Evolutionary conservation across 2,888 invertebrate genomes (phyloP), one percentile per base, ranked within the genome.

Genomic region (Synanthedon formicaeformis): DNA sequence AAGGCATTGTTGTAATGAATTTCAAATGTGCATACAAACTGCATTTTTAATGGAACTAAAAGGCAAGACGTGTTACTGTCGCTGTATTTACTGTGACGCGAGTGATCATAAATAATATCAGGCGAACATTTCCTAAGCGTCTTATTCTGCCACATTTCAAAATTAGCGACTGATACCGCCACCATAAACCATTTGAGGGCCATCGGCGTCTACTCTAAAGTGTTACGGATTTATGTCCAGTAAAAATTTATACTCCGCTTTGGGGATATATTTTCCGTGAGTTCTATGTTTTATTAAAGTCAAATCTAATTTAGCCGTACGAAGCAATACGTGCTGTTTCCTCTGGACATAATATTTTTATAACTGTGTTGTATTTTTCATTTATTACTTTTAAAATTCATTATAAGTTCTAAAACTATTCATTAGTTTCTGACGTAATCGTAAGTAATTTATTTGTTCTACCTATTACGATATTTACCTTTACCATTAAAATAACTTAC

Each of bases 131-230:
- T 53, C 55, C 54, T 59, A 56, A 60, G 65, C 65, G 61, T 66
- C 71, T 70, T 68, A 70, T 69, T 73, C 68, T 65, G 62, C 70
- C 68, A 70, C 73, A 71, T 73, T 73, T 70, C 68, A 71, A 72
- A 73, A 74, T 73, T 74, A 75, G 68, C 70, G 62, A 62, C 57
- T 65, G 61, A 70, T 69, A 65, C 61, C 59, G 61, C 51, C 27
- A 18, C 49, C 58, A 58, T 66, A 65, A 73, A 68, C 64, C 63
- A 64, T 59, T 13, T 60, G 57, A 60, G 57, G 66, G 57, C 18
- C 49, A 49, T 49, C 49, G 13, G 16, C 49, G 23, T 49, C 49
- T 13, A 49, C 49, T 49, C 8, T 49, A 49, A 49, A 49, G 12
- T 49, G 18, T 12, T 49, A 49, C 45, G 49, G 49, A 23, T 49